Evolutionary conservation across 37 sponge, comb jelly and placozoan species (phyloP), one percentile per base, ranked within the genome.

Genomic region (Spongilla lacustris): DNA sequence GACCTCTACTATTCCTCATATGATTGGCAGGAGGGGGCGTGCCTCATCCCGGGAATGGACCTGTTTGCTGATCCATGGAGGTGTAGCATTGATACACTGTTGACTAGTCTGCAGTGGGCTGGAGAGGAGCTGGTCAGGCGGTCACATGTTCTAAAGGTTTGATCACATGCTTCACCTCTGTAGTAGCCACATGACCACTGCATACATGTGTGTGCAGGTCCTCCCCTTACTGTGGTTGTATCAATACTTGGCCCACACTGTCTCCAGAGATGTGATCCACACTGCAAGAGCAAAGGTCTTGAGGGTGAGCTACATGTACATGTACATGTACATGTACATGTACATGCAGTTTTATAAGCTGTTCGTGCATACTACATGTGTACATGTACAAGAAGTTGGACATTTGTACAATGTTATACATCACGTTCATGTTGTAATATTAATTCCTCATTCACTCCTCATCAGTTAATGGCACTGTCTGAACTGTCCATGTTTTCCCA

Each of bases 151-250:
- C 73, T 72, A 29, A 72, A 72, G 73, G 73, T 72, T 32, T 10
- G 73, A 32, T 4, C 30, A 5, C 27, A 69, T n/a, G 10, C 4
- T 69, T 27, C 5, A 10, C 8, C 4, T 69, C 27, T 27, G 27
- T 69, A 2, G 27, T 27, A 10, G 25, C 8, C 8, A 69, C 9
- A n/a, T 69, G 25, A 6, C 5, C 8, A 28, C 70, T n/a, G 27
- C 10, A 8, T n/a, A 4, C 25, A 28, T 5, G 27, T 69, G 70
- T 28, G 27, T 80, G 36, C 80, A 89, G 89, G 85, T 81, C 5
- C 87, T 94, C 14, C 97, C 97, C 50, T 77, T 97, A 25, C 75
- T 97, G 81, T 86, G 85, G 70, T 75, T 94, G 41, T 94, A 97
- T 69, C 76, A 90, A 67, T 58, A 87, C 66, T 75, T 92, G 14